These are phyloP conservation scores for Gastrophryne carolinensis DNA, from an alignment of 2,797 vertebrate species.

Conservation along the genomic window DNA sequence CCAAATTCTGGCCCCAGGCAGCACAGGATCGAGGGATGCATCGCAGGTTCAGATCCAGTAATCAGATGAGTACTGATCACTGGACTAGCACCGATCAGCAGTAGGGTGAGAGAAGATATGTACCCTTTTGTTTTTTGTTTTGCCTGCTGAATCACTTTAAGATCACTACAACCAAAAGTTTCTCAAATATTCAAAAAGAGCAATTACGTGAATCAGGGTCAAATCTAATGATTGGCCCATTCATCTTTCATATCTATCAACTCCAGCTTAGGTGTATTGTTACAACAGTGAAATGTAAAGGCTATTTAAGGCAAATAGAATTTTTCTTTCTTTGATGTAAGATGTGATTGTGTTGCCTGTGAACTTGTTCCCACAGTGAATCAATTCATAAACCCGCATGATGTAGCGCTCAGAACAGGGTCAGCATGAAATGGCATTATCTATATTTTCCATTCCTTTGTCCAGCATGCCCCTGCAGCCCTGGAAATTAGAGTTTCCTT, in stretches of 20 bases:
- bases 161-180: no score
- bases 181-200: no score
- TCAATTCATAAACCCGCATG: background rate
- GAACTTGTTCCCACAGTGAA: constrained; percentile 8
- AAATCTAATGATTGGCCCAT: no score
- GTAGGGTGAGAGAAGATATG: no score
- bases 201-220: no score
- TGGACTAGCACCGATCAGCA: no score
- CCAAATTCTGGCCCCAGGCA: no score
- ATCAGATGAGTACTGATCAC: no score
- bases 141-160: no score
- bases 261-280: background rate
- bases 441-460: background rate
- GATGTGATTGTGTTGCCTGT: background rate
- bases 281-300: background rate
- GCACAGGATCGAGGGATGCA: no score
- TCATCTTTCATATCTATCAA: background rate
- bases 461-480: background rate
- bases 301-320: background rate
- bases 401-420: background rate
- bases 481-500: background rate
- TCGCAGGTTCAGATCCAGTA: no score
- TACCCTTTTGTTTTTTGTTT: no score
- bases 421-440: constrained; percentile 4
- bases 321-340: background rate